These are phyloP conservation scores for Trachelus troglodyta DNA, from an alignment of 2,888 invertebrate genomes.

Conservation along the genomic window DNA sequence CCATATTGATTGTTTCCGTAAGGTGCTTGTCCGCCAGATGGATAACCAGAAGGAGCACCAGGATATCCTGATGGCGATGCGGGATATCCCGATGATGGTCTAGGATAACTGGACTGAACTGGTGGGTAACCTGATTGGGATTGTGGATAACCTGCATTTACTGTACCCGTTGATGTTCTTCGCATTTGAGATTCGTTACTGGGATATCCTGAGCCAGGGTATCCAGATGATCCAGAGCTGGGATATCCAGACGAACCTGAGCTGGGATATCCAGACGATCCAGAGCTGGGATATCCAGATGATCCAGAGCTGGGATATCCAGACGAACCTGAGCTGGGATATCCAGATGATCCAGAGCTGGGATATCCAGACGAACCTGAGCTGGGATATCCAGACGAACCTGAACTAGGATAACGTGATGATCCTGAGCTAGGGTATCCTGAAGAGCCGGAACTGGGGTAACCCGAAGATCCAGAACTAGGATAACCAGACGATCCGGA, in stretches of 20 bases:
- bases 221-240: background rate
- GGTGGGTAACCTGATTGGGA: background rate
- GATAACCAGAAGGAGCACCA: conserved; percentile 19
- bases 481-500: conserved; percentile 9
- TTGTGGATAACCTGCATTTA: conserved; percentile 13
- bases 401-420: conserved; percentile 22
- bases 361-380: conserved; percentile 20
- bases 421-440: conserved; percentile 17
- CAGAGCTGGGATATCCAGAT: conserved; percentile 22
- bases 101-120: conserved; percentile 16
- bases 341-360: conserved; percentile 7
- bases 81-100: conserved; percentile 34
- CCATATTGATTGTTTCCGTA: conserved; percentile 25
- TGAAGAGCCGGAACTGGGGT: conserved; percentile 8
- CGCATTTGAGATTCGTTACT: conserved; percentile 13
- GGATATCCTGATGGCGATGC: conserved; percentile 31
- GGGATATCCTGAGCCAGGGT: conserved; percentile 26
- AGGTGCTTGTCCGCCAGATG: conserved; percentile 10
- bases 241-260: conserved; percentile 22
- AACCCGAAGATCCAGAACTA: conserved; percentile 14
- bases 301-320: conserved; percentile 13
- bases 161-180: background rate
- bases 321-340: conserved; percentile 4
- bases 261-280: conserved; percentile 18
- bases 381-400: conserved; percentile 39